phyloP scores from a whole-genome alignment of 2,797 vertebrate genomes.

The Pseudochirops cupreus region DNA sequence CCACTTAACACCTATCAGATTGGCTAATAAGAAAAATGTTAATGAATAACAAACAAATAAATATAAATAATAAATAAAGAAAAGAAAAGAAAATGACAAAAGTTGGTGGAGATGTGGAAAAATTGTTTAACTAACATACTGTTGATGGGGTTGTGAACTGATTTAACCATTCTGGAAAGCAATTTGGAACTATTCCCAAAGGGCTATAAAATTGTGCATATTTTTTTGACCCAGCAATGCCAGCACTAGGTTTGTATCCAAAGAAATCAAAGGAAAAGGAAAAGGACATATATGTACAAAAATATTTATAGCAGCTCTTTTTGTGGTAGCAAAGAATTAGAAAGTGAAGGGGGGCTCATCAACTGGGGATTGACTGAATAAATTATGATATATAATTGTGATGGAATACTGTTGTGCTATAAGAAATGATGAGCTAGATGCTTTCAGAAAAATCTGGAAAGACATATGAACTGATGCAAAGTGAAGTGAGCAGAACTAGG shows the following conservation, averaged over 20 bases:
- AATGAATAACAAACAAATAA: no score
- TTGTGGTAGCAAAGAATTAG: neutral
- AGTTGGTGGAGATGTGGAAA: neutral
- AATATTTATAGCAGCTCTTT: neutral
- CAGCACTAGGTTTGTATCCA: neutral
- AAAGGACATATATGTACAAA: neutral
- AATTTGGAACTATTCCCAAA: neutral
- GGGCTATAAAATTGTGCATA: neutral
- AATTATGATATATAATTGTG: neutral
- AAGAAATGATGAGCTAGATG: neutral
- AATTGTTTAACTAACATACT: neutral
- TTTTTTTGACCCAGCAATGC: neutral
- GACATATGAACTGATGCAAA: neutral
- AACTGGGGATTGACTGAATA: neutral
- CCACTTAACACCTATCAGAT: neutral
- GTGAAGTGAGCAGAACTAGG: neutral
- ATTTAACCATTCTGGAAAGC: neutral
- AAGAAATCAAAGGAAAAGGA: neutral
- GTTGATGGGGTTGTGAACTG: neutral
- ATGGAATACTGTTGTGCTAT: neutral
- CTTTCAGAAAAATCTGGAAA: neutral
- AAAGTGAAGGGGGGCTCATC: neutral
- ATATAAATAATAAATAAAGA: no score
- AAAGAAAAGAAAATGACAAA: neutral
- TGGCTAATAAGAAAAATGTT: neutral